Evolutionary conservation across 92 coral and sea anemone species (phyloP).

Genomic region (Zoanthus solanderi): DNA sequence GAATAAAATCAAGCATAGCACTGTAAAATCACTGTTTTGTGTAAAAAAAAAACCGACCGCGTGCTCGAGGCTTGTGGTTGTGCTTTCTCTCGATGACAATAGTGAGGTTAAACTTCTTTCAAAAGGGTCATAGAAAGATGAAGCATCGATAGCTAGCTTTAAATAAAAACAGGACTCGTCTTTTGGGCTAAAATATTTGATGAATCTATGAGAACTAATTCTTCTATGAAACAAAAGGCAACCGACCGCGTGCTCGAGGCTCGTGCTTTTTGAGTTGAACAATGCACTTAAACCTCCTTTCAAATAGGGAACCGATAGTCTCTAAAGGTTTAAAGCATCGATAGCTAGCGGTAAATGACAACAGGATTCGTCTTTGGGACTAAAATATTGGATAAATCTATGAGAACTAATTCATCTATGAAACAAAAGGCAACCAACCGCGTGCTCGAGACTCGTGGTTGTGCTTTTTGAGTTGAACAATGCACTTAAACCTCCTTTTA

Average conservation of each 20-base stretch:
- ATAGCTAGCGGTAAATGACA: neutral
- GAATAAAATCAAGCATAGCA: conserved; percentile 3
- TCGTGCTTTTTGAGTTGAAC: no score
- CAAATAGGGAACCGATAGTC: no score
- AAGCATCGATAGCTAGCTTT: neutral
- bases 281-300: no score
- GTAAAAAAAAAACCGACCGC: neutral
- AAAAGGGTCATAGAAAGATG: neutral
- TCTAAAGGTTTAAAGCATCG: neutral
- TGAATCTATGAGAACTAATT: neutral
- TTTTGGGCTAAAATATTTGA: neutral
- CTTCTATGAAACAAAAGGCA: neutral
- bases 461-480: no score
- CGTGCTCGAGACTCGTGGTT: no score
- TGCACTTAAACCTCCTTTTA: no score
- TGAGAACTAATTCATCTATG: neutral
- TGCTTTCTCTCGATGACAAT: neutral
- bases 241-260: neutral
- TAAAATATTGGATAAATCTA: no score
- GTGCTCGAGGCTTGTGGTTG: neutral
- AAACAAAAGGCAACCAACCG: neutral
- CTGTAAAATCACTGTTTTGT: conserved; percentile 1
- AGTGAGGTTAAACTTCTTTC: neutral
- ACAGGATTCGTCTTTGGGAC: neutral
- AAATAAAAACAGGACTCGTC: neutral